phyloP scores from a whole-genome alignment of 2,113 vertebrate genomes.

The Pantherophis guttatus region DNA sequence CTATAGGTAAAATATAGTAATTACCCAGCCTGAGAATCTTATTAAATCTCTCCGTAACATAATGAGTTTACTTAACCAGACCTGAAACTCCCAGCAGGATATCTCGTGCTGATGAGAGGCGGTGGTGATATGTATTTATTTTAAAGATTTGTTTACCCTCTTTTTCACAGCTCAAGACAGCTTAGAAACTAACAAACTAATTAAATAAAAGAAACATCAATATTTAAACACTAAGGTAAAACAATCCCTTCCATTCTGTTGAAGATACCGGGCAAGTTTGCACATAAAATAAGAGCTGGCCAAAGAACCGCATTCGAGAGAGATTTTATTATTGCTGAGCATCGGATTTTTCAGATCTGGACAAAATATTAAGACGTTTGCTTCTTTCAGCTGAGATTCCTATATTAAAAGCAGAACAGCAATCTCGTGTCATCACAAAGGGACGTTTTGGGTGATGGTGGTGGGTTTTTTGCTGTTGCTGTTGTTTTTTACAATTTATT shows the following conservation, averaged over 20 bases:
- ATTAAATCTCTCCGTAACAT: neutral
- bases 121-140: neutral
- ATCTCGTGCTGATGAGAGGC: neutral
- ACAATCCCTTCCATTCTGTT: neutral
- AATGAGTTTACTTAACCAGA: neutral
- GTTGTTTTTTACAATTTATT: no score
- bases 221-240: neutral
- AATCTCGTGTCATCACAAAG: neutral
- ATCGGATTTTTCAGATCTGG: neutral
- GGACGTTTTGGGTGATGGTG: neutral
- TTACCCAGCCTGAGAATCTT: neutral
- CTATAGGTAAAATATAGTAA: neutral
- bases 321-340: neutral
- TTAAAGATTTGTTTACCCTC: neutral
- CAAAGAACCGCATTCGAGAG: neutral
- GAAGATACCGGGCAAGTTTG: neutral
- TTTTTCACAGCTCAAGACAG: neutral
- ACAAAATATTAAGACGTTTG: neutral
- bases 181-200: neutral
- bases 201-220: neutral
- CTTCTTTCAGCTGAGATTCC: neutral
- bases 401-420: neutral
- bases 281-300: neutral
- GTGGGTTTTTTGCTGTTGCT: no score
- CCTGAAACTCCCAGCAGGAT: neutral